A percentile compares a stretch with the other conserved stretches of the same genome.
Evolutionary conservation across 2,888 invertebrate species (phyloP).

Genomic region (Pedicia rivosa): DNA sequence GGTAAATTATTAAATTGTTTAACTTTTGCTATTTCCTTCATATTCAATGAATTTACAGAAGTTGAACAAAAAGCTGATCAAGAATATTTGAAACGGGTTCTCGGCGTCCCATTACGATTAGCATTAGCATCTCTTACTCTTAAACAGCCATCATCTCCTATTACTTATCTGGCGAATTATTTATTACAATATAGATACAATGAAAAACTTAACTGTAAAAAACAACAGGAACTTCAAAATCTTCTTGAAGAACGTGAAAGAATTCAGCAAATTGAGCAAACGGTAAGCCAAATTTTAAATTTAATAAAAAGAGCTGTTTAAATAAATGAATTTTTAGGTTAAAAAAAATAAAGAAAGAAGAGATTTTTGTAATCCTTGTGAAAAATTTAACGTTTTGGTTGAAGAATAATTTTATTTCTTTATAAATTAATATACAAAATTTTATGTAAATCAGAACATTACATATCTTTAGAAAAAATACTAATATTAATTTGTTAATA

Average conservation of each 20-base stretch:
- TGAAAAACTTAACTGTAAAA: slow-evolving; percentile 7
- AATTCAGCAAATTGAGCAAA: background rate
- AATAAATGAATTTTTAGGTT: too few species aligned
- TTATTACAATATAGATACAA: slow-evolving; percentile 12
- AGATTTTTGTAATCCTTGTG: background rate
- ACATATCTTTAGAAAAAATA: too few species aligned
- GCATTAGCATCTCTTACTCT: slow-evolving; percentile 11
- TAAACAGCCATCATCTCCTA: slow-evolving; percentile 12
- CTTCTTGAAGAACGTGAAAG: slow-evolving; percentile 7
- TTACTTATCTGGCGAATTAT: slow-evolving; percentile 13
- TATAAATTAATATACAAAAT: too few species aligned
- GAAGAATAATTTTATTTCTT: too few species aligned
- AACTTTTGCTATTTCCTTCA: background rate
- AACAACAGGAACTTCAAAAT: slow-evolving; percentile 10
- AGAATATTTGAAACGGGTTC: slow-evolving; percentile 8
- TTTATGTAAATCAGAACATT: too few species aligned
- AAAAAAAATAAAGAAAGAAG: background rate
- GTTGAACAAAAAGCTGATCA: slow-evolving; percentile 4
- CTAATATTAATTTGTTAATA: too few species aligned
- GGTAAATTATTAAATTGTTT: background rate
- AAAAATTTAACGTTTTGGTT: background rate
- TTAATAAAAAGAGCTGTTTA: too few species aligned
- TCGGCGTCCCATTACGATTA: slow-evolving; percentile 9
- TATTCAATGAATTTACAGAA: too few species aligned
- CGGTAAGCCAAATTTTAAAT: too few species aligned